Conservation (phyloP, 2,888 invertebrate genomes). For the Chrysina gloriosa region DNA sequence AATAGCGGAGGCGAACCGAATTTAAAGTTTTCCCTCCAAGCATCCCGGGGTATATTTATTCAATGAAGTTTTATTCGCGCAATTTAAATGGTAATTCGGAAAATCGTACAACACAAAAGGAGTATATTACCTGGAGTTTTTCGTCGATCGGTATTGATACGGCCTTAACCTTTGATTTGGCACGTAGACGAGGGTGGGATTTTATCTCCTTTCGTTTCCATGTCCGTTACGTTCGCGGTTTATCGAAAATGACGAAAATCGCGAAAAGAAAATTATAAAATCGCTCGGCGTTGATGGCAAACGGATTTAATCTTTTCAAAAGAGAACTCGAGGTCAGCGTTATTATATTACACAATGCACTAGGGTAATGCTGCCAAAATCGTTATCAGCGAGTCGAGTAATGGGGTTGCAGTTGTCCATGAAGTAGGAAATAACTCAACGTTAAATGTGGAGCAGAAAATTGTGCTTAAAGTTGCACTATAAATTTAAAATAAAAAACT, state of each 20-base stretch:
- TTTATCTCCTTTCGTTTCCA: too few relatives aligned
- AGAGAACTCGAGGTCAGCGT: not conserved
- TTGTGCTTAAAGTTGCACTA: not conserved
- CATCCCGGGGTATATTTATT: not conserved
- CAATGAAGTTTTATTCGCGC: slow-evolving; percentile 3
- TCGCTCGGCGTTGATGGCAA: too few relatives aligned
- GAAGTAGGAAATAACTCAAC: not conserved
- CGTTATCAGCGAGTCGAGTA: not conserved
- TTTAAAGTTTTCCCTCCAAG: not conserved
- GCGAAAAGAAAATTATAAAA: too few relatives aligned
- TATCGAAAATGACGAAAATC: too few relatives aligned
- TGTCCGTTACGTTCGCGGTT: too few relatives aligned
- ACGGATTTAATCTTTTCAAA: not conserved
- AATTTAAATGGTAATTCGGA: slow-evolving; percentile 19
- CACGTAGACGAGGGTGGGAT: too few relatives aligned
- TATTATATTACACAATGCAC: not conserved
- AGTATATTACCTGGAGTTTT: too few relatives aligned
- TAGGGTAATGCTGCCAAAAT: slow-evolving; percentile 1
- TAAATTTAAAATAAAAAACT: too few relatives aligned
- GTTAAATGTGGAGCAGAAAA: slow-evolving; percentile 12
- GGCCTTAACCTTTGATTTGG: too few relatives aligned
- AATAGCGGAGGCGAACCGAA: not conserved
- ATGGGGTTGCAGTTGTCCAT: not conserved
- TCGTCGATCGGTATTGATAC: too few relatives aligned
- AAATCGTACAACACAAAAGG: not conserved